phyloP scores from a whole-genome alignment of 1,140 invertebrate genomes.

The Atopsyche davidsoni region DNA sequence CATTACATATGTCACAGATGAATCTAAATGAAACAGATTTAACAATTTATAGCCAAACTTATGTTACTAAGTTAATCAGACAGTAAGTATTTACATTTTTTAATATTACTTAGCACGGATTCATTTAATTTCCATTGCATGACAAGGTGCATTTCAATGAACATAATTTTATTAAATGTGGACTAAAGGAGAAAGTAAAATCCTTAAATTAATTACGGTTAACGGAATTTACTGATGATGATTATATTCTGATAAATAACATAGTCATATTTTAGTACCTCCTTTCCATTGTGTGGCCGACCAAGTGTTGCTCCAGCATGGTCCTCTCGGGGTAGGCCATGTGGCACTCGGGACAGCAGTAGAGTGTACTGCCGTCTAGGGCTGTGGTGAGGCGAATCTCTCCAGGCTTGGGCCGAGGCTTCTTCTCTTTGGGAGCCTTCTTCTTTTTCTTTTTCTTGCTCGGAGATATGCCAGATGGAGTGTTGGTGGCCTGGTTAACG shows the following conservation, averaged over 20 bases:
- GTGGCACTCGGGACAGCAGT: constrained; percentile 81
- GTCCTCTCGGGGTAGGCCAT: constrained; percentile 79
- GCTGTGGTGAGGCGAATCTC: constrained; percentile 76
- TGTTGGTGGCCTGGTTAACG: constrained; percentile 44
- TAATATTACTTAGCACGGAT: too few relatives aligned
- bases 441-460: constrained; percentile 81
- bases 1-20: constrained; percentile 81
- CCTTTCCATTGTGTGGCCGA: constrained; percentile 73
- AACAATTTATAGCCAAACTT: constrained; percentile 27
- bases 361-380: constrained; percentile 73
- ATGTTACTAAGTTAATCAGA: too few relatives aligned
- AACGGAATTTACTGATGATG: not conserved
- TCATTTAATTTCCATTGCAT: too few relatives aligned
- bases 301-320: constrained; percentile 70
- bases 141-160: too few relatives aligned
- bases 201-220: too few relatives aligned
- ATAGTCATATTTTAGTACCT: too few relatives aligned
- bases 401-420: constrained; percentile 72
- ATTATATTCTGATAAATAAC: not conserved
- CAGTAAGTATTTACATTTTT: too few relatives aligned
- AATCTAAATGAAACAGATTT: constrained; percentile 46
- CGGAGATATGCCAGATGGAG: constrained; percentile 36
- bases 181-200: too few relatives aligned
- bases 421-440: constrained; percentile 71
- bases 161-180: too few relatives aligned